Evolutionary conservation across 2,888 invertebrate species (phyloP), one percentile per base, ranked within the genome.

Genomic region (Mechanitis messenoides): DNA sequence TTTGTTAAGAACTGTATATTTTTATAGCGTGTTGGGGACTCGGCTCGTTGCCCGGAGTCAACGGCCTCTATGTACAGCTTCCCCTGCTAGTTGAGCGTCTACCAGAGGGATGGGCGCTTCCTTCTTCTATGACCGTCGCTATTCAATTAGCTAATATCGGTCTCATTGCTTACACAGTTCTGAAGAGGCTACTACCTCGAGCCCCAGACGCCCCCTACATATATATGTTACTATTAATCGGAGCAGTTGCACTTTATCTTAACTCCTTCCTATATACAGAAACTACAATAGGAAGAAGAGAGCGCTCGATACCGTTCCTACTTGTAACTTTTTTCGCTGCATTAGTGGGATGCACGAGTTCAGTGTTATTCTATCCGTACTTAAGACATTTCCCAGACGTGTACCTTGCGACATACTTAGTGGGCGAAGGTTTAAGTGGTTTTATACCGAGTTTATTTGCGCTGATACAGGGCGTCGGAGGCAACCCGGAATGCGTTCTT

Each of bases 41-140:
- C 60, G 94, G 94, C 74, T 92, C 97, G 47, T 98, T 97, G 97
- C 92, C 97, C 71, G 95, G 95, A 55, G 93, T 97, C 60, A 98
- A 97, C 87, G 96, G 95, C 9, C 91, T 96, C 66, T 98, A 94
- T 90, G 94, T 97, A 68, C 96, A 98, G 83, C 86, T 97, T 67
- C 97, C 97, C n/a, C 87, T 97, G 68, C 89, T 98, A 61, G 96
- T 97, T 6, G 91, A 93, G 66, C 87, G 87, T 47, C 92, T 96
- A 57, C 97, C 98, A 0, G 98, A 98, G 89, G 92, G 92, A 74
- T 98, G 97, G 97, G 92, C 91, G 75, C 91, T 98, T 64, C 95
- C 97, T 0, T 94, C 97, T 0, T 95, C 94, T 77, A 92, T 98
- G 82, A 93, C 94, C 47, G 92, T 97, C 66, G 92, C 96, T 68